A percentile compares a stretch with the other conserved stretches of the same genome.
phyloP scores from a whole-genome alignment of 2,797 vertebrate genomes.

The Myiotriccus ornatus region DNA sequence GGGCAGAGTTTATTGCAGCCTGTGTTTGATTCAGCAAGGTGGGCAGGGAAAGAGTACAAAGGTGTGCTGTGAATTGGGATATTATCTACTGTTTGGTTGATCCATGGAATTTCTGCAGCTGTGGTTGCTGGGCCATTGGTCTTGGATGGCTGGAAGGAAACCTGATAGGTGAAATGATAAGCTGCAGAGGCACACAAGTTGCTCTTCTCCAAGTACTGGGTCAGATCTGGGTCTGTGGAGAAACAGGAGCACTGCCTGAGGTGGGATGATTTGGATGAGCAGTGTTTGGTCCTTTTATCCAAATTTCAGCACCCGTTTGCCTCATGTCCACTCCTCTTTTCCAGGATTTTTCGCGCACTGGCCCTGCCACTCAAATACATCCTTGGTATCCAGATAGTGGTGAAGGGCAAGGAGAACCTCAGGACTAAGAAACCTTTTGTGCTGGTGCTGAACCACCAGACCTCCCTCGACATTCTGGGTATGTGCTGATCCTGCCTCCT shows the following conservation, averaged over 20 bases:
- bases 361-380: slow-evolving; percentile 68
- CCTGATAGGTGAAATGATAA: background rate
- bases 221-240: background rate
- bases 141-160: background rate
- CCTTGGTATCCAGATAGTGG: slow-evolving; percentile 76
- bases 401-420: slow-evolving; percentile 78
- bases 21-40: background rate
- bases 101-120: background rate
- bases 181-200: background rate
- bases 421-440: slow-evolving; percentile 75
- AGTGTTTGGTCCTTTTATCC: background rate
- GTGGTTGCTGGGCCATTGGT: background rate
- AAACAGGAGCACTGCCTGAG: background rate
- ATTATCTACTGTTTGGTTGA: background rate
- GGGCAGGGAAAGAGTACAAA: background rate
- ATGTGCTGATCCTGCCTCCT: background rate
- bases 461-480: slow-evolving; percentile 78
- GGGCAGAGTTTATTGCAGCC: background rate
- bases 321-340: background rate
- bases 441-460: slow-evolving; percentile 81
- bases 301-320: background rate
- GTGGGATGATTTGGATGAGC: background rate
- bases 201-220: background rate
- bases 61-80: background rate
- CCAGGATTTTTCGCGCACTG: background rate